These are phyloP conservation scores for Eulemur rubriventer DNA, from an alignment of 2,797 vertebrate genomes.

Conservation along the genomic window DNA sequence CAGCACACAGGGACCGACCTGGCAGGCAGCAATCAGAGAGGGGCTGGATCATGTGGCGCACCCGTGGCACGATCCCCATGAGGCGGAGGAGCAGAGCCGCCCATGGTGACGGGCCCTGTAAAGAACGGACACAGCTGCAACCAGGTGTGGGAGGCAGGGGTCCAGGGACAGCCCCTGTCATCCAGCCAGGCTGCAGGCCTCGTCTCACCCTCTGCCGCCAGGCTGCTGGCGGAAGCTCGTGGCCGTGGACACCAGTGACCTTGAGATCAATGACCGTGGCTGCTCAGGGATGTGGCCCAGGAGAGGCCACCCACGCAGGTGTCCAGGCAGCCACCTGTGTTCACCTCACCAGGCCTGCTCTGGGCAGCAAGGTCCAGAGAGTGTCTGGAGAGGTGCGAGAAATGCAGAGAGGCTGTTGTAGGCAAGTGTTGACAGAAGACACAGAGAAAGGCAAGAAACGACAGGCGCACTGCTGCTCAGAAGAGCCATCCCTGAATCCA, in stretches of 20 bases:
- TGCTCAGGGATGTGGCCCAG: not conserved
- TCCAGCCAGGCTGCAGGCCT: not conserved
- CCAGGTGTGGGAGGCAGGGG: not conserved
- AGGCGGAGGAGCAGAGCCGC: conserved; percentile 68
- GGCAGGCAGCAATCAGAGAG: conserved; percentile 80
- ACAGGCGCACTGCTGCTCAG: not conserved
- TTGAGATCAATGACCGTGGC: not conserved
- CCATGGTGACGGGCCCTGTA: conserved; percentile 77
- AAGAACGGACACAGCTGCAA: conserved; percentile 71
- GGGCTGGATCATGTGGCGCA: conserved; percentile 76
- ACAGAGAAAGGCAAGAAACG: not conserved
- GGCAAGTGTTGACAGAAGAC: not conserved
- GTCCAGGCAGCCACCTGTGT: not conserved
- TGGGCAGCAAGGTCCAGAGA: not conserved
- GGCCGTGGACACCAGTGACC: not conserved
- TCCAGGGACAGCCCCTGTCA: not conserved
- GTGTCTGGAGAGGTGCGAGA: not conserved
- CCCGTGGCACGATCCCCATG: conserved; percentile 72
- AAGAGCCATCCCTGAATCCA: not conserved
- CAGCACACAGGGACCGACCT: conserved; percentile 79
- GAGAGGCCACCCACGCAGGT: not conserved
- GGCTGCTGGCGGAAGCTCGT: not conserved
- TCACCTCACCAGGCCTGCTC: not conserved
- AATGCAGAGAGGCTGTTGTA: not conserved
- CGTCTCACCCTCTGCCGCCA: not conserved